Evolutionary conservation across 2,888 invertebrate species (phyloP).

Genomic region (Platerodrilus igneus): DNA sequence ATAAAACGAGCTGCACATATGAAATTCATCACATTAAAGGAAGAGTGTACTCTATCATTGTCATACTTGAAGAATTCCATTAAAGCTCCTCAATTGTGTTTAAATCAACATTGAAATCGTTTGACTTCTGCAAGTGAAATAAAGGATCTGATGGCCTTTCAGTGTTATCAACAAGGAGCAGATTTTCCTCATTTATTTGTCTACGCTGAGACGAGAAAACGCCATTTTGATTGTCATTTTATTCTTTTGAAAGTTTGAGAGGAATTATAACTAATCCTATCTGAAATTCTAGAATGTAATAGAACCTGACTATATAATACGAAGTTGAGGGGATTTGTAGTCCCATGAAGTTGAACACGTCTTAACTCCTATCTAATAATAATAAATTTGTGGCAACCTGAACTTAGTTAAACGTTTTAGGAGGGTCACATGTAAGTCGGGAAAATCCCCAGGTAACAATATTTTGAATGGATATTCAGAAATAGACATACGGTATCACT

Average conservation of each 20-base stretch:
- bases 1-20: no score
- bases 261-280: constrained; percentile 12
- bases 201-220: constrained; percentile 9
- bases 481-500: constrained; percentile 19
- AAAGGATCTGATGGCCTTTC: constrained; percentile 21
- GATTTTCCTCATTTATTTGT: constrained; percentile 17
- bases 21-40: no score
- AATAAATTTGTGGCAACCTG: constrained; percentile 4
- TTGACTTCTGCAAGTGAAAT: constrained; percentile 20
- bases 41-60: no score
- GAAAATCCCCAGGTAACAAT: constrained; percentile 19
- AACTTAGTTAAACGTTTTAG: constrained; percentile 15
- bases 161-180: constrained; percentile 19
- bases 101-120: constrained; percentile 13
- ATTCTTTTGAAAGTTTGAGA: constrained; percentile 12
- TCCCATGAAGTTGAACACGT: no score
- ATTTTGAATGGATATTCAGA: constrained; percentile 18
- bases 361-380: no score
- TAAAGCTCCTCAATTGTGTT: constrained; percentile 12
- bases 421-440: constrained; percentile 10
- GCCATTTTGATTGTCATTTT: constrained; percentile 10
- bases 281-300: no score
- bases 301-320: no score
- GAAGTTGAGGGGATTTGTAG: no score
- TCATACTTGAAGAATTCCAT: constrained; percentile 15